phyloP scores from a whole-genome alignment of 2,113 vertebrate species.

The Procavia capensis region DNA sequence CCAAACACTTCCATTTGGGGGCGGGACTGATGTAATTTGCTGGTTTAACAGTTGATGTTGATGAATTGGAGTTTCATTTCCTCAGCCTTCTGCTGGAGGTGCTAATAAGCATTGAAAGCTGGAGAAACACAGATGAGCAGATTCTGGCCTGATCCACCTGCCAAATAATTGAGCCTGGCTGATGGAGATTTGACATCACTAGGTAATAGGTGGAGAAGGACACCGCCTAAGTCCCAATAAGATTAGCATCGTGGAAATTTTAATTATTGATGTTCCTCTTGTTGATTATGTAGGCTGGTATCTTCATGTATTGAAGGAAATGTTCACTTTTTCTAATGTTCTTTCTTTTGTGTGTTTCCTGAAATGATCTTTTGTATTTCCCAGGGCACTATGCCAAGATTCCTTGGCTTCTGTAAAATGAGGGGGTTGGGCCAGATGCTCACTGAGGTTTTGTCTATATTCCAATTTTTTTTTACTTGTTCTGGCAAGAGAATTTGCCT shows the following conservation, averaged over 20 bases:
- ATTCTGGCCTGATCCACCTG: conserved; percentile 50
- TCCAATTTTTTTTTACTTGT: background rate
- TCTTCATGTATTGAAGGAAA: conserved; percentile 18
- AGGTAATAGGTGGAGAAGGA: background rate
- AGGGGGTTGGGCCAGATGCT: conserved; percentile 42
- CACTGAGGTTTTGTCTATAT: background rate
- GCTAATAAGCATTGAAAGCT: conserved; percentile 70
- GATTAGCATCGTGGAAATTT: background rate
- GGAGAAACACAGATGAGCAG: background rate
- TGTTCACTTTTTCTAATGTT: conserved; percentile 54
- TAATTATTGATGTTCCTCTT: conserved; percentile 45
- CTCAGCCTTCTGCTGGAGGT: conserved; percentile 80
- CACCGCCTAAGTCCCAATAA: conserved; percentile 20
- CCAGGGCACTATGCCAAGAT: conserved; percentile 27
- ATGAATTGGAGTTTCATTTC: conserved; percentile 77
- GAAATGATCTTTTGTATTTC: conserved; percentile 20
- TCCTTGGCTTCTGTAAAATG: conserved; percentile 53
- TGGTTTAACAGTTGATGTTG: conserved; percentile 79
- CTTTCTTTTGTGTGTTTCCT: conserved; percentile 21
- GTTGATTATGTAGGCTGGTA: background rate
- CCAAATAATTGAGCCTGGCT: conserved; percentile 54
- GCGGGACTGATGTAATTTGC: conserved; percentile 74
- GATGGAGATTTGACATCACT: background rate
- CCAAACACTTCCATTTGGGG: conserved; percentile 76
- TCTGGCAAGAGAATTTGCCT: conserved; percentile 53